Evolutionary conservation across 2,888 invertebrate genomes (phyloP), one percentile per base, ranked within the genome.

Genomic region (Suillia variegata): DNA sequence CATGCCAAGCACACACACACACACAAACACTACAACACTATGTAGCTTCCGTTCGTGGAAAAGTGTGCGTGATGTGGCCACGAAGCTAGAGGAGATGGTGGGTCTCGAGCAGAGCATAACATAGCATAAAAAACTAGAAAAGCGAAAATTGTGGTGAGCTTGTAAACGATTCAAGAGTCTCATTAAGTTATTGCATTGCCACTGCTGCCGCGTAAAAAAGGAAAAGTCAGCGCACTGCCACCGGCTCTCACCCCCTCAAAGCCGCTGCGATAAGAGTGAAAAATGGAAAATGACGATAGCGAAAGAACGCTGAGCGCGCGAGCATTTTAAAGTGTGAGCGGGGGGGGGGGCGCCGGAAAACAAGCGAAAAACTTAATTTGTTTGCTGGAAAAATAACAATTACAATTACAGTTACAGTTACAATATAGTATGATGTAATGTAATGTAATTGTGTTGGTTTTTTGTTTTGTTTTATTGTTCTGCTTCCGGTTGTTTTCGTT

Each of bases 131-230:
- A 2, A 1, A 45, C 10, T 10, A 45, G 18, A 10, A 21, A 10
- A 49, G 22, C 22, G 49, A 22, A 17, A 45, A n/a, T n/a, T n/a
- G n/a, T n/a, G n/a, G 45, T 45, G 38, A 5, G 22, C 50, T 73
- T 67, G 65, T 69, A 69, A 73, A 74, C 71, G 70, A 73, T 74
- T 69, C 69, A 75, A 74, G 71, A 69, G 70, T 62, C 74, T 73
- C 74, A 75, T 75, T 74, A 75, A 75, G 74, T 75, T 74, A 76
- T 75, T 68, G 75, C 58, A 56, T 67, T 69, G 69, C 69, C 69
- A 68, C 66, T 62, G 65, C 65, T 69, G 69, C n/a, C n/a, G n/a
- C 69, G 71, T 65, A 70, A 68, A 17, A 13, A 17, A 48, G 48
- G 13, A 15, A 48, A 48, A 48, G 22, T 38, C 21, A 38, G 15